Evolutionary conservation across 2,888 invertebrate species (phyloP), one percentile per base, ranked within the genome.

Genomic region (Loripinus fragilis): DNA sequence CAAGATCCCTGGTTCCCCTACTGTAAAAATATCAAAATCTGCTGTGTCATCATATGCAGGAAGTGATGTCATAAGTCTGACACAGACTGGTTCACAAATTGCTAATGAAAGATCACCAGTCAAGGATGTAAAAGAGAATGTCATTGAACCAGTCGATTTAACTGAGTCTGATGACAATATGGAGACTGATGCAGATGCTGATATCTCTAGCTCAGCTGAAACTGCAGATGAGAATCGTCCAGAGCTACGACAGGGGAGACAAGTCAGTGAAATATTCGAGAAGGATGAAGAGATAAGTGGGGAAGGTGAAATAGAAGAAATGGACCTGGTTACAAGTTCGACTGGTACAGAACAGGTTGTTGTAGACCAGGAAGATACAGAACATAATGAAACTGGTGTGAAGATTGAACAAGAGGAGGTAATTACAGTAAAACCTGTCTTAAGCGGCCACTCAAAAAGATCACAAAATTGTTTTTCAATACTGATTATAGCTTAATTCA

Each of bases 21-120:
- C 75, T 33, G 75, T 75, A 30, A 70, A 73, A 65, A 41, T 80
- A 25, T 80, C 80, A 35, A 76, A 77, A 42, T 71, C 80, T 45
- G 66, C 74, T 33, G n/a, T 74, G 12, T 77, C 77, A 67, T 41
- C 35, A 25, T 74, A 70, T 67, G 70, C 69, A 50, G 23, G 64
- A 25, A 67, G 52, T 20, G 35, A n/a, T 7, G 45, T 48, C 64
- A n/a, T n/a, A n/a, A 70, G 48, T 64, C 42, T 30, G 60, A 72
- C 45, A 5, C 73, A 64, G 66, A 73, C 78, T 74, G 73, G 41
- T 25, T 10, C 65, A 1, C 17, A 33, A 35, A 48, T 8, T 41
- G 50, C 33, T 42, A 8, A 5, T 66, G 30, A 25, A 30, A 30
- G 25, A 8, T 52, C 70, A 48, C 33, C 55, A 17, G 38, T 30